phyloP scores from a whole-genome alignment of 2,113 vertebrate species.

The Cryptotis parvus region DNA sequence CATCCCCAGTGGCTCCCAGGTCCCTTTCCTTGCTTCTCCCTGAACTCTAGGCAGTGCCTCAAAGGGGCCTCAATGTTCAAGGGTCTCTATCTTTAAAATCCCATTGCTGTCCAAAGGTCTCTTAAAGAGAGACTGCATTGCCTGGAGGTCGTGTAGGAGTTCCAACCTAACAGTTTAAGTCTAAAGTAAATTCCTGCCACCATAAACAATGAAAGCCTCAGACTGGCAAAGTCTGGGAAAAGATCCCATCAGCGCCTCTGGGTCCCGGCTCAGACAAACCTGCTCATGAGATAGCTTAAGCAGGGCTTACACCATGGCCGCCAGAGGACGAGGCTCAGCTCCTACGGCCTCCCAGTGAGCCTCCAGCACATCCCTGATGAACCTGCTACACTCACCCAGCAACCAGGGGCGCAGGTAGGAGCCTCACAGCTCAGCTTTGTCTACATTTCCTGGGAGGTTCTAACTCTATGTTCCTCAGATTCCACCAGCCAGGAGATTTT shows the following conservation, averaged over 20 bases:
- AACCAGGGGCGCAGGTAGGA: neutral
- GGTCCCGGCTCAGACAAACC: neutral
- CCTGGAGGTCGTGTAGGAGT: neutral
- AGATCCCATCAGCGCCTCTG: neutral
- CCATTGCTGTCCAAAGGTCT: neutral
- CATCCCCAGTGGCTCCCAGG: neutral
- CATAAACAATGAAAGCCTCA: neutral
- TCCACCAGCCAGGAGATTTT: neutral
- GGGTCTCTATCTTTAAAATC: neutral
- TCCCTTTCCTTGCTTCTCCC: neutral
- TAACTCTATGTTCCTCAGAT: neutral
- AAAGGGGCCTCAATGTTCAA: constrained; percentile 3
- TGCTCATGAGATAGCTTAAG: neutral
- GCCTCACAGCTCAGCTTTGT: constrained; percentile 23
- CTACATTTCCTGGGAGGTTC: neutral
- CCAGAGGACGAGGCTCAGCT: neutral
- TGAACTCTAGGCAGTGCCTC: neutral
- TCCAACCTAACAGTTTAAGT: neutral
- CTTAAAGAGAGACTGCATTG: constrained; percentile 24
- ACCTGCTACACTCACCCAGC: neutral
- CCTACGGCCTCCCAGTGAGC: neutral
- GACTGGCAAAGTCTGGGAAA: constrained; percentile 15
- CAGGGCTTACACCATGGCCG: neutral
- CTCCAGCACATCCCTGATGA: neutral
- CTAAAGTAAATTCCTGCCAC: neutral